phyloP scores from a whole-genome alignment of 2,888 invertebrate species.

The Eupelmus urozonus region DNA sequence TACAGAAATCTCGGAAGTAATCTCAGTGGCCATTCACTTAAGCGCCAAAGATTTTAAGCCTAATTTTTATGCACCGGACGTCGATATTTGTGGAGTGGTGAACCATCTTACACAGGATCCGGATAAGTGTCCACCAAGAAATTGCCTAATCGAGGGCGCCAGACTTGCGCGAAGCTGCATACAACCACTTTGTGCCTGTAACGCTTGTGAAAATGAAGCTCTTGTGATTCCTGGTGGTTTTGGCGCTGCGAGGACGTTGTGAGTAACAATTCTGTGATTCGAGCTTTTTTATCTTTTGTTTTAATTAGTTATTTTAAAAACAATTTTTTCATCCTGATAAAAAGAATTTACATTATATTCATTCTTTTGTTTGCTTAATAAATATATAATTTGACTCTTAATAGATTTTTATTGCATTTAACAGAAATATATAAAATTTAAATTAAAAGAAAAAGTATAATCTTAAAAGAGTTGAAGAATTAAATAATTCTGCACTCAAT shows the following conservation, averaged over 20 bases:
- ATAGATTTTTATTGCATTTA: neutral
- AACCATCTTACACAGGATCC: constrained; percentile 66
- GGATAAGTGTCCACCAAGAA: constrained; percentile 69
- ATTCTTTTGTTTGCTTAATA: neutral
- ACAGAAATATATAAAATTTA: too few species aligned
- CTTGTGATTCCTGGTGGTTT: constrained; percentile 81
- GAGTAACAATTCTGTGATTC: constrained; percentile 63
- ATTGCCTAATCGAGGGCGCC: constrained; percentile 79
- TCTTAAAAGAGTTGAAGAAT: too few species aligned
- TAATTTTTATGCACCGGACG: constrained; percentile 68
- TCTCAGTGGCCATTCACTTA: constrained; percentile 73
- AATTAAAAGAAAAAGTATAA: too few species aligned
- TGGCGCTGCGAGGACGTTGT: constrained; percentile 80
- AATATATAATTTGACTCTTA: too few species aligned
- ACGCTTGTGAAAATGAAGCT: constrained; percentile 75
- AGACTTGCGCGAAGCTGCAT: constrained; percentile 78
- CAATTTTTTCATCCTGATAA: neutral
- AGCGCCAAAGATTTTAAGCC: constrained; percentile 63
- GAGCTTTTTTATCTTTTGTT: neutral
- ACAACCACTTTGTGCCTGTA: constrained; percentile 75
- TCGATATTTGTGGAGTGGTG: constrained; percentile 62
- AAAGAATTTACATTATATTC: neutral
- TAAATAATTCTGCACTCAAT: neutral
- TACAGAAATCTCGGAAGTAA: constrained; percentile 79
- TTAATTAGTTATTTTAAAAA: constrained; percentile 26